These are phyloP conservation scores for Cryptotermes secundus DNA, from an alignment of 1,140 invertebrate species.

Conservation along the genomic window DNA sequence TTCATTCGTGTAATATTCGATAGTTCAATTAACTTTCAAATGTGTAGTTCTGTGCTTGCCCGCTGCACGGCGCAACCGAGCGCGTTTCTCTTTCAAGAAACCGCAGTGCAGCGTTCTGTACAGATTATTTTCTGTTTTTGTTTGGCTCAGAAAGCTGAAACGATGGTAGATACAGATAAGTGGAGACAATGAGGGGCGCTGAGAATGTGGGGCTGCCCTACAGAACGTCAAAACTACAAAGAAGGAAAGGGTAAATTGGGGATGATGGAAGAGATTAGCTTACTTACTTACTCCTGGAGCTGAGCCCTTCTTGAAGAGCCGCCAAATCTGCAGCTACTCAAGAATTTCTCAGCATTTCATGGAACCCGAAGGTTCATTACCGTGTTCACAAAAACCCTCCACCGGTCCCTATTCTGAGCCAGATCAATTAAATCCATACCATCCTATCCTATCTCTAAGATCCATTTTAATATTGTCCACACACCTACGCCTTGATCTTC, in stretches of 20 bases:
- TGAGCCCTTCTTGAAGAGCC: no score
- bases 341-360: no score
- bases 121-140: background rate
- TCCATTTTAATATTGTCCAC: no score
- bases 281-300: no score
- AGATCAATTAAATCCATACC: no score
- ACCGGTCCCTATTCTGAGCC: no score
- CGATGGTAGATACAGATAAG: background rate
- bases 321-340: no score
- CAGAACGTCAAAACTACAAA: background rate
- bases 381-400: no score
- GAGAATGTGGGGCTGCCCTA: background rate
- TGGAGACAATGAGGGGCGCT: background rate
- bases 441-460: no score
- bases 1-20: conserved; percentile 15
- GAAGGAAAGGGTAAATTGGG: background rate
- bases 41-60: background rate
- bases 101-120: background rate
- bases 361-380: no score
- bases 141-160: background rate
- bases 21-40: conserved; percentile 7
- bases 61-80: background rate
- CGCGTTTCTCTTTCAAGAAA: background rate
- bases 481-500: no score
- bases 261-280: background rate